Percentiles rank a stretch among this genome's conserved stretches.
These are phyloP conservation scores for Aphelinus certus DNA, from an alignment of 1,140 invertebrate species.

Conservation along the genomic window DNA sequence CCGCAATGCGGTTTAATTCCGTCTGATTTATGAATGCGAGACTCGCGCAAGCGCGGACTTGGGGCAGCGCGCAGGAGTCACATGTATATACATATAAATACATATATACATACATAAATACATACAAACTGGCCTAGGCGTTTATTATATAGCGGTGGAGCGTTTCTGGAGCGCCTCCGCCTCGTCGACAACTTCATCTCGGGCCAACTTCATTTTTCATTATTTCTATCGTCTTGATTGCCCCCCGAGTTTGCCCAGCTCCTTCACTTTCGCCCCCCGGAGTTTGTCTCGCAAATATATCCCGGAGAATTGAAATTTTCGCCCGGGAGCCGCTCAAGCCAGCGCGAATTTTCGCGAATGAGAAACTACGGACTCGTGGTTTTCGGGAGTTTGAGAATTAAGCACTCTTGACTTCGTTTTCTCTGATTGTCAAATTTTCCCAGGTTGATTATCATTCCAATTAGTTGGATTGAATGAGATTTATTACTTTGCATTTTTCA, in stretches of 20 bases:
- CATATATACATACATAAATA: neutral
- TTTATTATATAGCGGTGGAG: too few relatives aligned
- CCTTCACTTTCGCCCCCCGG: neutral
- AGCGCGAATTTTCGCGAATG: neutral
- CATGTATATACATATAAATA: neutral
- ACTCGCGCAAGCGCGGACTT: conserved; percentile 17
- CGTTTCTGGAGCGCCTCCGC: too few relatives aligned
- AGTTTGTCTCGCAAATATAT: conserved; percentile 13
- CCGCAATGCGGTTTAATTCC: conserved; percentile 38
- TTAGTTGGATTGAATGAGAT: too few relatives aligned
- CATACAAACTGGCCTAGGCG: too few relatives aligned
- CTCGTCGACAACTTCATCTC: too few relatives aligned
- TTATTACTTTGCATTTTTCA: too few relatives aligned
- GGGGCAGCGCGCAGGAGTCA: neutral
- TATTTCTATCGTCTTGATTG: conserved; percentile 34
- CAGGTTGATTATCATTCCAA: too few relatives aligned
- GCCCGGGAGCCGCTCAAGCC: too few relatives aligned
- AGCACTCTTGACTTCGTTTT: too few relatives aligned
- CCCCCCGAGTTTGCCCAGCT: neutral
- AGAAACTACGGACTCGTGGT: neutral
- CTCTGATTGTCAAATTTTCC: too few relatives aligned
- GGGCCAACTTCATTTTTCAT: conserved; percentile 29
- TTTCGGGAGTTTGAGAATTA: too few relatives aligned
- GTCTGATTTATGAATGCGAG: conserved; percentile 39
- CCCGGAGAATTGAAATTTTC: neutral